Base-by-base conservation (phyloP, 2,888 invertebrate genomes). In the Petrophora chlorosata region DNA sequence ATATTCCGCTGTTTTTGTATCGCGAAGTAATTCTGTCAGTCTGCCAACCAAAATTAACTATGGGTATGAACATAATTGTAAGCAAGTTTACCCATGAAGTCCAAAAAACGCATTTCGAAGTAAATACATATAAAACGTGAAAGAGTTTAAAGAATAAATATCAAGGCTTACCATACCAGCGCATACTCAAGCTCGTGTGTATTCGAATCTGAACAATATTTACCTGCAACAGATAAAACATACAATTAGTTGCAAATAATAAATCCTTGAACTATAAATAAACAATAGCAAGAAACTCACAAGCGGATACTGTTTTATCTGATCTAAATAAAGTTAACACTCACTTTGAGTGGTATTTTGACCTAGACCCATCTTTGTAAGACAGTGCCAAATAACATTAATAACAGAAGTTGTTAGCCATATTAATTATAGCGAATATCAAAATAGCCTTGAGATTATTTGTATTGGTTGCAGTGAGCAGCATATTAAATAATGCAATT, bases 391-490 rank as follows among this genome's bases (percentile, higher is more conserved):
- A 55, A 46, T 39, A 15, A 34, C 36, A 4, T 16, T 34, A 7
- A 10, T 3, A 17, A 13, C 14, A 25, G n/a, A n/a, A n/a, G n/a
- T n/a, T n/a, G n/a, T n/a, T n/a, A n/a, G n/a, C n/a, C n/a, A n/a
- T n/a, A 15, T 10, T 30, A 15, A 12, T 3, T 34, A 30, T 22
- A 14, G 14, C 12, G 15, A 39, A 39, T 43, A 32, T 42, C 12
- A 36, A 2, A 33, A 5, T 42, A 59, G 38, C 62, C 50, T 61
- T 54, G 58, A 8, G 39, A 39, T 33, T 73, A 63, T 79, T 76
- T 75, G 59, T 68, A 64, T 71, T 73, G 65, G 67, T 66, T 66
- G 60, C 57, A 62, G 39, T 42, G 38, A 44, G 41, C 50, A 51
- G 50, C 63, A 53, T 42, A 56, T 53, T 50, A 59, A 53, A 56